Conservation (phyloP, 1,140 invertebrate species). For the Drosophila melanogaster region Release_6_plus_ISO1_MT NT_033777.3:9748001-9748500, state of each 20-base stretch:
- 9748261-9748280: constrained; percentile 31
- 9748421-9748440: neutral
- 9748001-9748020: no score
- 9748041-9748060: neutral
- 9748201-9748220: constrained; percentile 65
- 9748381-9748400: constrained; percentile 94
- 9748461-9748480: constrained; percentile 8
- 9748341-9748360: constrained; percentile 67
- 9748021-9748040: no score
- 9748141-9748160: neutral
- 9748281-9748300: constrained; percentile 37
- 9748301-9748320: constrained; percentile 48
- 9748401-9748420: constrained; percentile 86
- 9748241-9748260: constrained; percentile 53
- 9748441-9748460: neutral
- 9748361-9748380: constrained; percentile 92
- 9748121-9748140: neutral
- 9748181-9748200: constrained; percentile 73
- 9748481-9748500: constrained; percentile 48
- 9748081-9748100: neutral
- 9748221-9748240: constrained; percentile 67
- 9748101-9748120: neutral
- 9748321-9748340: constrained; percentile 38
- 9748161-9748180: constrained; percentile 63
- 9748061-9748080: neutral